Percentiles rank a stretch among this genome's conserved stretches.
Evolutionary conservation across 2,113 vertebrate species (phyloP).

Genomic region (Labeo rohita): DNA sequence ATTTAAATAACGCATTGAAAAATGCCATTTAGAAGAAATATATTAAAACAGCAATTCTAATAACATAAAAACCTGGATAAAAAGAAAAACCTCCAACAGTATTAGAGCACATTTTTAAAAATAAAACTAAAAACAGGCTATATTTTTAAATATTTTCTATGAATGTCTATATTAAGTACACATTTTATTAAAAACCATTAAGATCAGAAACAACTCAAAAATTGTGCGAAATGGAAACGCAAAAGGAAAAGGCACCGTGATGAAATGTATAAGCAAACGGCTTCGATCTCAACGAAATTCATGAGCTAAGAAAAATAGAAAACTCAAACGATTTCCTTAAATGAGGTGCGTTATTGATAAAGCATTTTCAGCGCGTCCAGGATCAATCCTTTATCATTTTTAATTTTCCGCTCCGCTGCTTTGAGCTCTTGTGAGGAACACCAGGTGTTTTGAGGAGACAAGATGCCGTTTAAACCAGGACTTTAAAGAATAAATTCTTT

Average conservation of each 20-base stretch:
- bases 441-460: conserved; percentile 13
- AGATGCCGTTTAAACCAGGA: neutral
- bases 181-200: neutral
- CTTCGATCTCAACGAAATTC: conserved; percentile 22
- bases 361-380: conserved; percentile 22
- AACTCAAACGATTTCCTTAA: conserved; percentile 37
- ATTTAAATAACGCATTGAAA: neutral
- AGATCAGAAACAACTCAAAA: neutral
- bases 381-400: conserved; percentile 54
- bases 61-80: neutral
- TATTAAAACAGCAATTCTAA: neutral
- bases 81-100: neutral
- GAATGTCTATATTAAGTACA: neutral
- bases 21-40: neutral
- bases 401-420: conserved; percentile 54
- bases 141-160: neutral
- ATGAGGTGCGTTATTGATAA: conserved; percentile 41
- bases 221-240: neutral
- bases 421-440: conserved; percentile 29
- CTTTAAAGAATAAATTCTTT: neutral
- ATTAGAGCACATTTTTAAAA: neutral
- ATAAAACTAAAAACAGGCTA: neutral
- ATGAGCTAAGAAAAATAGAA: conserved; percentile 24
- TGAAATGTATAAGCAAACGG: conserved; percentile 1
- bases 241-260: neutral